A percentile compares a stretch with the other conserved stretches of the same genome.
Evolutionary conservation across 2,888 invertebrate genomes (phyloP).

Genomic region (Digitonthophagus gazella): DNA sequence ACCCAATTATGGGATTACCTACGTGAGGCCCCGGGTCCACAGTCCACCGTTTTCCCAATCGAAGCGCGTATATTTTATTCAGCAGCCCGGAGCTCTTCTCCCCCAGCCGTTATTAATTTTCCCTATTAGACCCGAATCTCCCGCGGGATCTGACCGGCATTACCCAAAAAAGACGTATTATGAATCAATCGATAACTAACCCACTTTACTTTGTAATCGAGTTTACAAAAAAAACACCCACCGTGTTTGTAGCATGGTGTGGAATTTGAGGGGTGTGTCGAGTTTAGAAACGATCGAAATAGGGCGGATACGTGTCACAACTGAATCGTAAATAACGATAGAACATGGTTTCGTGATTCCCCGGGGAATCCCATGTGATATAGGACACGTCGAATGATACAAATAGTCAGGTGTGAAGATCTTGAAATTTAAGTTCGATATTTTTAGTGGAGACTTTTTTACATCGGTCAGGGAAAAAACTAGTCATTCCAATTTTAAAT

Average conservation of each 20-base stretch:
- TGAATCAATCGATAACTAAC: too few species aligned
- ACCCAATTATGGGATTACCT: conserved; percentile 16
- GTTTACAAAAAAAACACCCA: too few species aligned
- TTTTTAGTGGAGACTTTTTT: not conserved
- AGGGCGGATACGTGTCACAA: conserved; percentile 22
- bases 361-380: conserved; percentile 45
- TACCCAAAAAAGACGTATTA: too few species aligned
- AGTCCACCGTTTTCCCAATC: not conserved
- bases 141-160: too few species aligned
- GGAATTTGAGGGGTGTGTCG: not conserved
- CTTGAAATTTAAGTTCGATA: not conserved
- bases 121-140: not conserved
- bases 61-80: conserved; percentile 8
- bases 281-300: not conserved
- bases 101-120: conserved; percentile 7
- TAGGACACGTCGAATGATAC: conserved; percentile 49
- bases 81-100: not conserved
- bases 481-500: not conserved
- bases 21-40: not conserved
- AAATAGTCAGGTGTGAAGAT: conserved; percentile 28
- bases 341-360: conserved; percentile 42
- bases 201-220: too few species aligned
- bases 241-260: not conserved
- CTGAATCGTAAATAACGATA: conserved; percentile 45
- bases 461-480: not conserved